A percentile compares a stretch with the other conserved stretches of the same genome.
Conservation (phyloP, 1,140 invertebrate genomes). For the Leucophenga varia region DNA sequence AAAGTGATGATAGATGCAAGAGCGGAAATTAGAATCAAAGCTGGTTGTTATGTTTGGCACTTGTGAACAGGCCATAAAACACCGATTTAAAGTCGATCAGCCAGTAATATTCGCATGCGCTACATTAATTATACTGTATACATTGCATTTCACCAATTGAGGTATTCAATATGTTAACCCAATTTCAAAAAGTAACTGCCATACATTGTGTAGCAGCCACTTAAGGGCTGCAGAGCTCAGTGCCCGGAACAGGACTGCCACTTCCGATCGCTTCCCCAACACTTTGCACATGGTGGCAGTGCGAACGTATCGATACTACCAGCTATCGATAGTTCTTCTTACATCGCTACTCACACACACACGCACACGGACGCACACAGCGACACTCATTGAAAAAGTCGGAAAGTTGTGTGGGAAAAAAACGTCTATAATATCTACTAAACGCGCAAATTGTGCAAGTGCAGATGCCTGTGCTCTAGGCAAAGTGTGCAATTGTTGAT, state of each 20-base stretch:
- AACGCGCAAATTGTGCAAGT: conserved; percentile 30
- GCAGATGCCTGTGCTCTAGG: conserved; percentile 20
- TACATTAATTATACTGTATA: no score
- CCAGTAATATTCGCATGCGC: conserved; percentile 1
- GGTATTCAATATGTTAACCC: conserved; percentile 5
- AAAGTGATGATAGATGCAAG: conserved; percentile 26
- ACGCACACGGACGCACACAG: conserved; percentile 9
- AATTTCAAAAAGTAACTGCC: no score
- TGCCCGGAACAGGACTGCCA: no score
- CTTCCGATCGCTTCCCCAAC: no score
- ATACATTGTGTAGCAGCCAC: no score
- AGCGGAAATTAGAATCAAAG: conserved; percentile 35
- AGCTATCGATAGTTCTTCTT: conserved; percentile 15
- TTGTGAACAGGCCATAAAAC: conserved; percentile 19
- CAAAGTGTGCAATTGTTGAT: conserved; percentile 23
- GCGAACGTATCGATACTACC: not conserved
- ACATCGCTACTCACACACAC: conserved; percentile 20
- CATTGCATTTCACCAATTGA: conserved; percentile 13
- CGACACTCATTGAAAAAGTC: conserved; percentile 41
- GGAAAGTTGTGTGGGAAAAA: conserved; percentile 42
- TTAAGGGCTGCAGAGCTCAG: no score
- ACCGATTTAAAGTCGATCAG: conserved; percentile 13
- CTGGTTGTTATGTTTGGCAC: conserved; percentile 24
- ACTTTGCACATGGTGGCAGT: conserved; percentile 6
- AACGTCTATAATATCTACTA: conserved; percentile 29